phyloP scores from a whole-genome alignment of 2,797 vertebrate genomes.

The Erpetoichthys calabaricus region DNA sequence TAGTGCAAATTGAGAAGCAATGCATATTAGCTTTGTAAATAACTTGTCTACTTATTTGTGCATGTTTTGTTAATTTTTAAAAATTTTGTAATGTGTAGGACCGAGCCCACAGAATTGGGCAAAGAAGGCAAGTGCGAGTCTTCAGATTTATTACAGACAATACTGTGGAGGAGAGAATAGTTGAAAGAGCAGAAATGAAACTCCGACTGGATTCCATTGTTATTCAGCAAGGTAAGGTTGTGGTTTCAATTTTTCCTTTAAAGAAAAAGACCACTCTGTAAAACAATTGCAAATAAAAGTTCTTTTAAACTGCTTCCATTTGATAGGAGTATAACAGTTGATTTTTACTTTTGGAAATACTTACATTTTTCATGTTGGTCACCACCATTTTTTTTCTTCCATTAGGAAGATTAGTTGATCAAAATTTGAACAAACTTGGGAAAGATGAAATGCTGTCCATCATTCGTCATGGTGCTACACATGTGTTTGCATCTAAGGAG shows the following conservation, averaged over 20 bases:
- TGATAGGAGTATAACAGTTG: background rate
- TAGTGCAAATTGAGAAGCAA: too few species aligned
- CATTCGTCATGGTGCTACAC: conserved; percentile 92
- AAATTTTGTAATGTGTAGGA: conserved; percentile 47
- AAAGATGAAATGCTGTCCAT: conserved; percentile 98
- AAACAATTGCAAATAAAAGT: background rate
- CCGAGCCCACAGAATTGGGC: conserved; percentile 92
- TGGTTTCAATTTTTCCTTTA: background rate
- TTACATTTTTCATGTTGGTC: background rate
- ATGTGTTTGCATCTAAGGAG: conserved; percentile 94
- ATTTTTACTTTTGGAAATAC: background rate
- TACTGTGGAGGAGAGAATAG: conserved; percentile 93
- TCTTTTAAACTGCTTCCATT: background rate
- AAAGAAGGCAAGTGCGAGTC: conserved; percentile 88
- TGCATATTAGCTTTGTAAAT: too few species aligned
- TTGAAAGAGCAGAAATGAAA: conserved; percentile 95
- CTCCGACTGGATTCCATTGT: conserved; percentile 93
- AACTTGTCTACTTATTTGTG: too few species aligned
- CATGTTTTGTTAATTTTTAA: too few species aligned
- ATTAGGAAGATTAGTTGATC: conserved; percentile 85
- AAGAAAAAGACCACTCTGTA: too few species aligned
- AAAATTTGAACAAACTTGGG: conserved; percentile 86
- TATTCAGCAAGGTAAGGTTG: conserved; percentile 81
- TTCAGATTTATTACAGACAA: conserved; percentile 96
- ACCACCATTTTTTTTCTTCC: background rate